phyloP scores from a whole-genome alignment of 2,797 vertebrate genomes.

The Okamejei kenojei region DNA sequence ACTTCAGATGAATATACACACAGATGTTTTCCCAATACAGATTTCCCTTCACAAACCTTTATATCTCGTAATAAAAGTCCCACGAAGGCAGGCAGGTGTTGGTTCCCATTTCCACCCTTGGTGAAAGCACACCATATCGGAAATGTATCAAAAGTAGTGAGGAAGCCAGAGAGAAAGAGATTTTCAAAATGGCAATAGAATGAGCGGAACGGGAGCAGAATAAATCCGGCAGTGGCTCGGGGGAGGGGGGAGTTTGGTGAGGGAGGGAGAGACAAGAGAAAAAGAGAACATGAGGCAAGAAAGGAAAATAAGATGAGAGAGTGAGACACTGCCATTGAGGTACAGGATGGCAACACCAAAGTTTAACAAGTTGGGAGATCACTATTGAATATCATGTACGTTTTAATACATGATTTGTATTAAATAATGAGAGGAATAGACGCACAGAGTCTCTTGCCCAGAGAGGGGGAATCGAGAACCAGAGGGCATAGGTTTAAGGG shows the following conservation, averaged over 20 bases:
- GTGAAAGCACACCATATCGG: background rate
- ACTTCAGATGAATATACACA: background rate
- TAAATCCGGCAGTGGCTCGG: background rate
- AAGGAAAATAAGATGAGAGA: background rate
- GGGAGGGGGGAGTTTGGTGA: background rate
- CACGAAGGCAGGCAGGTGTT: background rate
- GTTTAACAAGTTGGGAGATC: background rate
- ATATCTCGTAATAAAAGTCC: background rate
- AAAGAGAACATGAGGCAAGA: background rate
- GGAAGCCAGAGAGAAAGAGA: background rate
- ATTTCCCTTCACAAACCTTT: background rate
- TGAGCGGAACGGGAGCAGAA: background rate
- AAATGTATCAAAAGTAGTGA: background rate
- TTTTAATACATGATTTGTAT: background rate
- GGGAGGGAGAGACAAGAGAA: background rate
- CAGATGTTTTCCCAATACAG: conserved; percentile 29
- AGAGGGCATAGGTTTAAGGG: too few relatives aligned
- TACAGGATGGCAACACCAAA: background rate
- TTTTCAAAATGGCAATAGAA: background rate
- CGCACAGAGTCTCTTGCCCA: too few relatives aligned
- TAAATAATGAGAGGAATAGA: too few relatives aligned
- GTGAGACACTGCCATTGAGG: background rate
- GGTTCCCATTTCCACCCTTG: background rate
- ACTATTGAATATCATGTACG: background rate
- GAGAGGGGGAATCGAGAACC: too few relatives aligned